phyloP scores from a whole-genome alignment of 2,888 invertebrate species.

The Cotesia congregata region DNA sequence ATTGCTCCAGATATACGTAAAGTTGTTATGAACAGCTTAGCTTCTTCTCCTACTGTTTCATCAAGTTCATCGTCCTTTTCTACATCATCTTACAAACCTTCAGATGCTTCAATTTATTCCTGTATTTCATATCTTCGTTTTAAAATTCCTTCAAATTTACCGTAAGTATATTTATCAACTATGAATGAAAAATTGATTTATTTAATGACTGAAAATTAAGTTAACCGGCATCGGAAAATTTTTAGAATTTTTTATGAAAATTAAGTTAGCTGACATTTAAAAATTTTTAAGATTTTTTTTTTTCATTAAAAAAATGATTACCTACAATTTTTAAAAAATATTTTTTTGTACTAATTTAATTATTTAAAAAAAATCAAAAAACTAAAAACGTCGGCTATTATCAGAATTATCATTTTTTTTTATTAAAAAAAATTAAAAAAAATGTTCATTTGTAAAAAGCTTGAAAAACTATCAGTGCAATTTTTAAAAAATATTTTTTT shows the following conservation, averaged over 20 bases:
- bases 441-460: no score
- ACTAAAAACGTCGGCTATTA: no score
- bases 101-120: constrained; percentile 44
- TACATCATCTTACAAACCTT: constrained; percentile 35
- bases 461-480: no score
- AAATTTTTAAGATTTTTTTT: constrained; percentile 10
- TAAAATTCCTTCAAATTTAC: constrained; percentile 39
- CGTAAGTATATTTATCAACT: constrained; percentile 36
- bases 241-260: no score
- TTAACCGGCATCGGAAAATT: no score
- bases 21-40: constrained; percentile 49
- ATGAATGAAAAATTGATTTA: background rate
- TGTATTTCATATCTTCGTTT: constrained; percentile 48
- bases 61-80: constrained; percentile 41
- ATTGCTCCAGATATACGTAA: constrained; percentile 40
- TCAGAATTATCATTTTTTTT: no score
- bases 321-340: background rate
- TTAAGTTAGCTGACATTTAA: background rate
- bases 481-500: no score
- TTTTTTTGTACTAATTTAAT: background rate
- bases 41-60: constrained; percentile 43
- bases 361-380: no score
- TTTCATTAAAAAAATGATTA: background rate
- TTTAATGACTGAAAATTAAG: no score
- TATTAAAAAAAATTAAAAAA: no score